These are phyloP conservation scores for Anableps anableps DNA, from an alignment of 2,797 vertebrate species.

Conservation along the genomic window DNA sequence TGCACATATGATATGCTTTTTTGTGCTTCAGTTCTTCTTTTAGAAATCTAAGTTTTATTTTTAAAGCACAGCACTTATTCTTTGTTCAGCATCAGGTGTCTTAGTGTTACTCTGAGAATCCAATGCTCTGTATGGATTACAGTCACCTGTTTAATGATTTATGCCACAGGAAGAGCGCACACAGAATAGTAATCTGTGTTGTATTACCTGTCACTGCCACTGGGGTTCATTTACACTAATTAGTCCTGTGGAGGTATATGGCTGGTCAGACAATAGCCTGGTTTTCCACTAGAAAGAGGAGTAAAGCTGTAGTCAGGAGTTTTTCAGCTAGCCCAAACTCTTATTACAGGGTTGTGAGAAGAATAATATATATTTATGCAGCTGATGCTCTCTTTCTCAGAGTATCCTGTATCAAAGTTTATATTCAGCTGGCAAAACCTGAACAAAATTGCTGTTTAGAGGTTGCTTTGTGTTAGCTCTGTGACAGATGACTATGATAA, in stretches of 20 bases:
- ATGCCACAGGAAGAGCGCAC: conserved; percentile 79
- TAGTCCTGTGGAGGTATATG: conserved; percentile 54
- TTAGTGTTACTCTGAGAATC: conserved; percentile 57
- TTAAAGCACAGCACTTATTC: conserved; percentile 50
- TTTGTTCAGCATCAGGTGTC: conserved; percentile 56
- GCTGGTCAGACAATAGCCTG: conserved; percentile 64
- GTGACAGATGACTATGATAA: neutral
- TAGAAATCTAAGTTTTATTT: conserved; percentile 69
- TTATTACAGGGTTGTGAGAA: neutral
- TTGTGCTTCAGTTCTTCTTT: neutral
- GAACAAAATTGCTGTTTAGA: neutral
- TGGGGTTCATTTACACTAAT: conserved; percentile 77
- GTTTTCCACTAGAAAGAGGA: conserved; percentile 53
- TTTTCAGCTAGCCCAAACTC: conserved; percentile 32
- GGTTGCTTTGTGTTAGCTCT: neutral
- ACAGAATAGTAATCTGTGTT: conserved; percentile 81
- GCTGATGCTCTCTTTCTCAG: neutral
- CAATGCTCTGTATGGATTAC: conserved; percentile 76
- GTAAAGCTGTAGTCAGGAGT: conserved; percentile 45
- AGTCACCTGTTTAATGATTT: conserved; percentile 80
- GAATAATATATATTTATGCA: conserved; percentile 3
- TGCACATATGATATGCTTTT: neutral
- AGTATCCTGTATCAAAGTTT: neutral
- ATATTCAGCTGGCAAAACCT: neutral
- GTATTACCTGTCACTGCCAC: conserved; percentile 75